These are phyloP conservation scores for Bedellia somnulentella DNA, from an alignment of 2,888 invertebrate species.

Conservation along the genomic window DNA sequence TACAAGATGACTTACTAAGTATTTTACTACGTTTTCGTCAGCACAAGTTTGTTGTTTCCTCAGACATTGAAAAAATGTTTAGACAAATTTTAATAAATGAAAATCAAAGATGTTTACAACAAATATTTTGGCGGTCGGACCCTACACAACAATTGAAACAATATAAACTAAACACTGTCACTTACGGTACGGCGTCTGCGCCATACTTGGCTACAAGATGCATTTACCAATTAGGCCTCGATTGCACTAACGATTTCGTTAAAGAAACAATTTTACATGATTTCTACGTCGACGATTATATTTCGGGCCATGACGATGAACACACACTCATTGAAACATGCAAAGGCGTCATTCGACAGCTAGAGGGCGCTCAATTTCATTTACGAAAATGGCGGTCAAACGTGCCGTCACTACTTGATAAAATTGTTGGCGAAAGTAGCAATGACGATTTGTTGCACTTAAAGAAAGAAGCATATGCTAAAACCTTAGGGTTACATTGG, in stretches of 20 bases:
- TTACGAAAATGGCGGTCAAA: constrained; percentile 15
- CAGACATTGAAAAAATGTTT: constrained; percentile 12
- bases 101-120: constrained; percentile 10
- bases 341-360: constrained; percentile 9
- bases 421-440: too few species aligned
- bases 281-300: constrained; percentile 13
- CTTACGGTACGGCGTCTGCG: constrained; percentile 14
- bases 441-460: too few species aligned
- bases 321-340: constrained; percentile 7
- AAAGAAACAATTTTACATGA: constrained; percentile 8
- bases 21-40: constrained; percentile 12
- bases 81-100: not conserved
- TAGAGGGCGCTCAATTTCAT: constrained; percentile 12
- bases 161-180: constrained; percentile 10
- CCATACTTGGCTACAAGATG: constrained; percentile 14
- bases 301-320: constrained; percentile 7
- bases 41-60: constrained; percentile 10
- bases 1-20: constrained; percentile 11
- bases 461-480: too few species aligned
- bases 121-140: constrained; percentile 11
- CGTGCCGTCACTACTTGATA: too few species aligned
- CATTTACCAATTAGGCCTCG: constrained; percentile 9
- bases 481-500: too few species aligned
- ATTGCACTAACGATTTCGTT: constrained; percentile 6
- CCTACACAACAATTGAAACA: constrained; percentile 8